A percentile compares a stretch with the other conserved stretches of the same genome.
These are phyloP conservation scores for Aphyosemion australe DNA, from an alignment of 2,113 vertebrate genomes.

Conservation along the genomic window DNA sequence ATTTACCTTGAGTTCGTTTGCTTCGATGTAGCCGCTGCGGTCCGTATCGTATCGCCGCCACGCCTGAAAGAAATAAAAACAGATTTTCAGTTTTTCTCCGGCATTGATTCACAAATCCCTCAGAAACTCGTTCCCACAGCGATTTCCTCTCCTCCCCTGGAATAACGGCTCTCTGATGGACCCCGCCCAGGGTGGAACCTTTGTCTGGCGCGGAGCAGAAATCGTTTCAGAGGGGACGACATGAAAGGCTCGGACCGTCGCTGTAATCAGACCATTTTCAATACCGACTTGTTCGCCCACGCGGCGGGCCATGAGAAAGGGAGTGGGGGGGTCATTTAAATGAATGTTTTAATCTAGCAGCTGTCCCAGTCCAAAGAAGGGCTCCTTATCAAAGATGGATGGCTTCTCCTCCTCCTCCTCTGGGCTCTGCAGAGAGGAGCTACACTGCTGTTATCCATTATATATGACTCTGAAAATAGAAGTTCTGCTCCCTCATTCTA, in stretches of 20 bases:
- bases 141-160: not conserved
- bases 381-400: constrained; percentile 82
- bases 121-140: not conserved
- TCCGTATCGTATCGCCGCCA: constrained; percentile 96
- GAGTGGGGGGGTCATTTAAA: constrained; percentile 65
- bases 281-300: constrained; percentile 15
- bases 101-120: constrained; percentile 7
- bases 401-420: constrained; percentile 38
- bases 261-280: constrained; percentile 48
- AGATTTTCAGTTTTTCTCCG: constrained; percentile 9
- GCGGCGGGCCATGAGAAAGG: constrained; percentile 13
- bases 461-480: constrained; percentile 82
- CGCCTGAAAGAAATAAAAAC: constrained; percentile 75
- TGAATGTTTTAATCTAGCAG: constrained; percentile 81
- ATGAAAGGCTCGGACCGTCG: constrained; percentile 6
- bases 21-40: constrained; percentile 95
- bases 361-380: constrained; percentile 73
- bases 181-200: constrained; percentile 22
- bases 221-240: constrained; percentile 18
- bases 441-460: constrained; percentile 78
- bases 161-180: constrained; percentile 33
- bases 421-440: constrained; percentile 64
- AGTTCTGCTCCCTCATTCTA: constrained; percentile 73
- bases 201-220: constrained; percentile 34
- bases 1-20: constrained; percentile 93